Evolutionary conservation across 2,888 invertebrate genomes (phyloP).

Genomic region (Rhabditophanes sp.): DNA sequence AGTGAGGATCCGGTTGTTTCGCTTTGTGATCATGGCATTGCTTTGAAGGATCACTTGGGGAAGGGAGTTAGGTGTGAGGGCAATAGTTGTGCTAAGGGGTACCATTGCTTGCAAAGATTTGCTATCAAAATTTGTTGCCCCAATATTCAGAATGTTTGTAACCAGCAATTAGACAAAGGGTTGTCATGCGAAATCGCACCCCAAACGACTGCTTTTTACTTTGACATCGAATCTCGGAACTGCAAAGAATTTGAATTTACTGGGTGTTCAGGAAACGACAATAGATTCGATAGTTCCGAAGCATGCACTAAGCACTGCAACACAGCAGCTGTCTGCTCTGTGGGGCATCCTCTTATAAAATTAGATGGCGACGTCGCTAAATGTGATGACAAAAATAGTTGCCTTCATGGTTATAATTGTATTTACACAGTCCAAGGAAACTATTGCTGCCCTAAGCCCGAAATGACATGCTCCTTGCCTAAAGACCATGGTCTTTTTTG

Average conservation of each 20-base stretch:
- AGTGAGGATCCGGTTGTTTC: constrained; percentile 12
- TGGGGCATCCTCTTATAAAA: constrained; percentile 1
- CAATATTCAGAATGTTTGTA: constrained; percentile 1
- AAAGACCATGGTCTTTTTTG: constrained; percentile 5
- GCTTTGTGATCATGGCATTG: constrained; percentile 13
- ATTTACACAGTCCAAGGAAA: constrained; percentile 3
- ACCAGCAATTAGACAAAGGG: neutral
- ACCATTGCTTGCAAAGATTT: constrained; percentile 11
- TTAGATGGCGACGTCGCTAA: constrained; percentile 2
- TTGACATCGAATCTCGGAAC: neutral
- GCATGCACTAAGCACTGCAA: too few relatives aligned
- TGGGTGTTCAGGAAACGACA: neutral
- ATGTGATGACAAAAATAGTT: neutral
- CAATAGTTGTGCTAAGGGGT: constrained; percentile 10
- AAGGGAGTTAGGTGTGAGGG: constrained; percentile 8
- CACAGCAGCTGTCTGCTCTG: neutral
- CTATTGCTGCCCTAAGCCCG: constrained; percentile 5
- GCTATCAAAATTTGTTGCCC: constrained; percentile 5
- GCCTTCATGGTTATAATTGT: constrained; percentile 2
- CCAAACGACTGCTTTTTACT: neutral
- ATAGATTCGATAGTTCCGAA: too few relatives aligned
- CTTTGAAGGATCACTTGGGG: constrained; percentile 8
- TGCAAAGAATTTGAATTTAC: constrained; percentile 1
- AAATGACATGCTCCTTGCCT: constrained; percentile 10
- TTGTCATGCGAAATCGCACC: neutral